Percentiles rank a stretch among this genome's conserved stretches.
phyloP scores from a whole-genome alignment of 2,797 vertebrate genomes.

The Taeniopygia guttata region DNA sequence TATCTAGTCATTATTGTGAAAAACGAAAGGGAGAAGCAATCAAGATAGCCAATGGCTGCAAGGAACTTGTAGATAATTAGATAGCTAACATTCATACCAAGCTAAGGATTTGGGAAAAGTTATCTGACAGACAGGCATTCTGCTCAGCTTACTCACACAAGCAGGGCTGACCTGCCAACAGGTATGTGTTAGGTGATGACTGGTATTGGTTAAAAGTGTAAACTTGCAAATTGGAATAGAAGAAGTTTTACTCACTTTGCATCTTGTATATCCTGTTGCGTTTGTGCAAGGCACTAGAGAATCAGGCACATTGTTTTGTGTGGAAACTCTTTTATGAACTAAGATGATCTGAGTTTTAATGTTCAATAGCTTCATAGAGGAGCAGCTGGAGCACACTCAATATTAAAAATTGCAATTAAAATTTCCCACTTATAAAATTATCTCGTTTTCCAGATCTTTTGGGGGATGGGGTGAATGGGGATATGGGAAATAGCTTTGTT shows the following conservation, averaged over 20 bases:
- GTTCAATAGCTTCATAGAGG: background rate
- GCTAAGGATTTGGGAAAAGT: background rate
- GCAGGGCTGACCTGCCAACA: background rate
- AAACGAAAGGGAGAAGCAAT: background rate
- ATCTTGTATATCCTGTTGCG: background rate
- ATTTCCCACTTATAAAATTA: background rate
- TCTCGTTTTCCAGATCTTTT: background rate
- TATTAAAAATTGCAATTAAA: background rate
- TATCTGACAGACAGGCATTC: background rate
- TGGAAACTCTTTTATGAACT: background rate
- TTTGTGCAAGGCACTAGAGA: constrained; percentile 48
- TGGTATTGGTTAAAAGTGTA: background rate
- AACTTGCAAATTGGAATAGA: background rate
- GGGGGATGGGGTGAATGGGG: background rate
- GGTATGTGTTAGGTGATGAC: background rate
- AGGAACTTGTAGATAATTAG: background rate
- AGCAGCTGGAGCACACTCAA: background rate
- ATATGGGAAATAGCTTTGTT: background rate
- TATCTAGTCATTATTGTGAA: background rate
- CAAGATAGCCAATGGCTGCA: background rate
- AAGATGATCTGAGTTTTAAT: background rate
- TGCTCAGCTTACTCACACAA: background rate
- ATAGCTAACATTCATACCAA: rapidly evolving
- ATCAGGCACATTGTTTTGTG: constrained; percentile 33
- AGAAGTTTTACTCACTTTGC: background rate